phyloP scores from a whole-genome alignment of 37 sponge, comb jelly and placozoan species.

The Aplysina aerophoba region DNA sequence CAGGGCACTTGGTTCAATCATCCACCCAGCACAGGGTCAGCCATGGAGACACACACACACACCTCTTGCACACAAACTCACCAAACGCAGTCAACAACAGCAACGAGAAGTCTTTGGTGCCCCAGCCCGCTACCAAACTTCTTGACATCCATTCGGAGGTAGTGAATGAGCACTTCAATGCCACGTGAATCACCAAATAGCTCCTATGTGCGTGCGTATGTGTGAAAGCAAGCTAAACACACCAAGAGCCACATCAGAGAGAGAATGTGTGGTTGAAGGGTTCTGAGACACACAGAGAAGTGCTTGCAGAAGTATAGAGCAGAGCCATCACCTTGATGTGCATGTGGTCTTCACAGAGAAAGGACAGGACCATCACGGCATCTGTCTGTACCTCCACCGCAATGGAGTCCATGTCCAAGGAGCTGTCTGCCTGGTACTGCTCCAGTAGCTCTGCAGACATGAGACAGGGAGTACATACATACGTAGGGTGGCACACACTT shows the following conservation, averaged over 20 bases:
- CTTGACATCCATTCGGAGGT: constrained; percentile 66
- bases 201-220: constrained; percentile 71
- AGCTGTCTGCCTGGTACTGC: not conserved
- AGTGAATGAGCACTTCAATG: constrained; percentile 72
- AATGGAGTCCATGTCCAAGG: not conserved
- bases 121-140: constrained; percentile 85
- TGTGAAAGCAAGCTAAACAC: not conserved
- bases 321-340: constrained; percentile 80
- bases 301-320: not conserved
- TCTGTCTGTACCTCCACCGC: constrained; percentile 79
- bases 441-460: constrained; percentile 1
- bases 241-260: not conserved
- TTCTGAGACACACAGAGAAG: not conserved
- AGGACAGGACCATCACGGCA: constrained; percentile 78
- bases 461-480: too few species aligned
- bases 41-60: not conserved
- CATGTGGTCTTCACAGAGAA: constrained; percentile 58
- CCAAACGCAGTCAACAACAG: constrained; percentile 90
- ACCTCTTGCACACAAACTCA: constrained; percentile 18
- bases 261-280: not conserved
- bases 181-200: constrained; percentile 92
- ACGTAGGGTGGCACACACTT: too few species aligned
- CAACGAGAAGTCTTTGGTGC: constrained; percentile 83
- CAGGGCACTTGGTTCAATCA: not conserved
- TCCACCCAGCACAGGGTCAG: not conserved